Base-by-base conservation (phyloP, 2,888 invertebrate genomes). In the Amphimallon solstitiale region DNA sequence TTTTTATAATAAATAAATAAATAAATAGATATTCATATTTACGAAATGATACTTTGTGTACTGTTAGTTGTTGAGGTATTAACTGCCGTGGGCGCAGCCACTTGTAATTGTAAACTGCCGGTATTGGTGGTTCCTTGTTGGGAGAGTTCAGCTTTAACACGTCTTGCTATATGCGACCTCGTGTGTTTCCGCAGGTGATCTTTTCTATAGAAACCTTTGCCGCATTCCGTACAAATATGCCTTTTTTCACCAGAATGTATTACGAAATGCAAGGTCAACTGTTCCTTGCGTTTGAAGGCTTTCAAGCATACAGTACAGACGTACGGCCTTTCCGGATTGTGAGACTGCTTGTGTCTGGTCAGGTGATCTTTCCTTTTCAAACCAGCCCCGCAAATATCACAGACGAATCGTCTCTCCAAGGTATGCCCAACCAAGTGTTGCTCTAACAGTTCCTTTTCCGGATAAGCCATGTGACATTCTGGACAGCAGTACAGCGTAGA, bases 201-300 rank as follows among this genome's bases (percentile, higher is more conserved):
- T 78, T 94, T 93, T 73, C 94, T 89, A 83, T 94, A 94, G 83
- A 94, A 94, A 62, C 92, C 93, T 85, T 94, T 94, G 69, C 93
- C 93, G 78, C 95, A 95, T 81, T 94, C 93, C 66, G 90, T 90
- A 82, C 95, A 95, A 9, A 93, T 87, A 74, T 94, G 94, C 70
- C 93, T 86, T 81, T 94, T 94, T 81, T 94, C 93, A 1, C 94
- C 94, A 9, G 94, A 93, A 82, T 95, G 94, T 77, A 94, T 94
- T 71, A 94, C 93, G 81, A 93, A 93, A 84, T 95, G 94, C 73
- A 94, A 82, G 0, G 94, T 94, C 65, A 95, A 86, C 74, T 95
- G 94, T 78, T 95, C 94, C 85, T 94, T 94, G 73, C 94, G 88
- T 77, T 94, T 94, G 81, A 94, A 94, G 0, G 93, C 92, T 79